phyloP scores from a whole-genome alignment of 30 jellyfish, hydroid and myxozoan genomes.

The Cassiopea andromeda region DNA sequence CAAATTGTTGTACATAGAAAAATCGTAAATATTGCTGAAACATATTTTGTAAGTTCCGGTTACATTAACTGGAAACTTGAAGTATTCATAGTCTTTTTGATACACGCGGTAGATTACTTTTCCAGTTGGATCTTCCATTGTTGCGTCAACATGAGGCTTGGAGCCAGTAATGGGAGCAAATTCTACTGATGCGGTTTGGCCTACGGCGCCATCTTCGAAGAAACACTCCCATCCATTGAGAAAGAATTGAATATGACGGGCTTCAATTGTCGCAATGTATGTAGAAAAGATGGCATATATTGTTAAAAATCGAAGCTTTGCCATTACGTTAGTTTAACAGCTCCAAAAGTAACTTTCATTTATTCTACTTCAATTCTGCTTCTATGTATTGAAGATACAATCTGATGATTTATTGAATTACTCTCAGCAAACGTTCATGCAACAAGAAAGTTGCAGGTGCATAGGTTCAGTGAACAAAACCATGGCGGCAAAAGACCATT shows the following conservation, averaged over 20 bases:
- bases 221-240: conserved; percentile 96
- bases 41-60: conserved; percentile 98
- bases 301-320: background rate
- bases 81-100: conserved; percentile 85
- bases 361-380: background rate
- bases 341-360: background rate
- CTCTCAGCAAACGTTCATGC: conserved; percentile 10
- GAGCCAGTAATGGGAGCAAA: conserved; percentile 99
- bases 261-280: background rate
- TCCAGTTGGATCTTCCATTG: conserved; percentile 94
- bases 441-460: conserved; percentile 43
- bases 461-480: conserved; percentile 26
- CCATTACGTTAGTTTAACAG: background rate
- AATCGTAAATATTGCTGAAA: conserved; percentile 92
- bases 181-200: conserved; percentile 82
- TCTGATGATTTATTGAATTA: background rate
- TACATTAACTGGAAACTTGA: conserved; percentile 77
- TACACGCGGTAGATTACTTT: conserved; percentile 81
- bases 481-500: background rate
- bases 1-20: conserved; percentile 88
- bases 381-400: background rate
- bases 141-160: conserved; percentile 95
- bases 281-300: background rate
- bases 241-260: conserved; percentile 91
- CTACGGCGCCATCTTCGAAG: conserved; percentile 77